These are phyloP conservation scores for Danaus plexippus DNA, from an alignment of 1,140 invertebrate species.

Conservation along the genomic window DNA sequence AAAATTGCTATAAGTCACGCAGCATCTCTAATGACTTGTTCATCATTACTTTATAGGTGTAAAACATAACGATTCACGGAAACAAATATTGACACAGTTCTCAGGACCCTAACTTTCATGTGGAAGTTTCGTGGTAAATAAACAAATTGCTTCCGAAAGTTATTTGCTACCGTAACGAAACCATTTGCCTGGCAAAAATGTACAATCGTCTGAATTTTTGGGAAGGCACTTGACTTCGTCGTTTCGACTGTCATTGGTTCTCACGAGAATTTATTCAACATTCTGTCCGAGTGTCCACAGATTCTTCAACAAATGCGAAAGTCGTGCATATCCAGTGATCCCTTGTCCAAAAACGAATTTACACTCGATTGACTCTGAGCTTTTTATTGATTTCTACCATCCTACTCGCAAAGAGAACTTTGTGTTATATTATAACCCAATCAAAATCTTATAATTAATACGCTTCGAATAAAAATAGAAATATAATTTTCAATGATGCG, in stretches of 20 bases:
- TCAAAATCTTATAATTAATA: no score
- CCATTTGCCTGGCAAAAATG: slow-evolving; percentile 61
- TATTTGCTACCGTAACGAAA: slow-evolving; percentile 53
- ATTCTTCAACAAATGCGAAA: slow-evolving; percentile 60
- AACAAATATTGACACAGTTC: slow-evolving; percentile 56
- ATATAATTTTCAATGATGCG: no score
- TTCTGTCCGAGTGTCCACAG: slow-evolving; percentile 49
- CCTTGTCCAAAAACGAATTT: slow-evolving; percentile 56
- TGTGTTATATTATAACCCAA: no score
- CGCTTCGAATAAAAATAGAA: no score
- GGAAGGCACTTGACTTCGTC: slow-evolving; percentile 39
- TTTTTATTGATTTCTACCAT: slow-evolving; percentile 23
- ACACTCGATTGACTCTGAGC: slow-evolving; percentile 40
- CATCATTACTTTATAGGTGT: slow-evolving; percentile 21
- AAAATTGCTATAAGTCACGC: slow-evolving; percentile 21
- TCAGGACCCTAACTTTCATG: slow-evolving; percentile 53
- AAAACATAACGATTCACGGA: slow-evolving; percentile 33
- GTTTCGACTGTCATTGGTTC: slow-evolving; percentile 39
- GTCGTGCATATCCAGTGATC: slow-evolving; percentile 63
- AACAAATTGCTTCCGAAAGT: slow-evolving; percentile 59
- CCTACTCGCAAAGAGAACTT: no score
- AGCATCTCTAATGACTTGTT: slow-evolving; percentile 14
- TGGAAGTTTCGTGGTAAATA: slow-evolving; percentile 39
- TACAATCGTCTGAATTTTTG: slow-evolving; percentile 51
- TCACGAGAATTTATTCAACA: slow-evolving; percentile 64